Percentiles rank a stretch among this genome's conserved stretches.
These are phyloP conservation scores for Hydrozoanthus tunicans DNA, from an alignment of 64 coral and sea anemone genomes.

Conservation along the genomic window DNA sequence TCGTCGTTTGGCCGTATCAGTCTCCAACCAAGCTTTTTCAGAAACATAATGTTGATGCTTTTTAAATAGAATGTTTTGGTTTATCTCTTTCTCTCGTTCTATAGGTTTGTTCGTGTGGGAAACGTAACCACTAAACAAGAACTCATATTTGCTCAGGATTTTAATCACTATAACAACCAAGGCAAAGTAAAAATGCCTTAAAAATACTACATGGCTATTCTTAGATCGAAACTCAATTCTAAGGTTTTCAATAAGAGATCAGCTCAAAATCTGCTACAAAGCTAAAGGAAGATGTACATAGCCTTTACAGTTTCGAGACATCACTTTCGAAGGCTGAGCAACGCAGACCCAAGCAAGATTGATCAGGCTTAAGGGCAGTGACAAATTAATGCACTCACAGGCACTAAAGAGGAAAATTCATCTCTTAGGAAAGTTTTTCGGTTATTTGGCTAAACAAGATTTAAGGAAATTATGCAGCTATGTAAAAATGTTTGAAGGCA, in stretches of 20 bases:
- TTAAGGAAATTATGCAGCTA: not conserved
- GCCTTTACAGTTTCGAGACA: too few species aligned
- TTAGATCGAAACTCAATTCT: not conserved
- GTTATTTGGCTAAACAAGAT: not conserved
- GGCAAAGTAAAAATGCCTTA: not conserved
- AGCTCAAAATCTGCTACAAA: not conserved
- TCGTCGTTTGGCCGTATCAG: slow-evolving; percentile 1
- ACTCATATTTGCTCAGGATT: slow-evolving; percentile 32
- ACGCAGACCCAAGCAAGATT: not conserved
- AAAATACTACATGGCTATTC: not conserved
- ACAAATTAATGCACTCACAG: slow-evolving; percentile 9
- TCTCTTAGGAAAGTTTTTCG: not conserved
- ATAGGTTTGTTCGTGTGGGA: slow-evolving; percentile 15
- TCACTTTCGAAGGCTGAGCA: not conserved
- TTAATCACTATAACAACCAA: slow-evolving; percentile 55
- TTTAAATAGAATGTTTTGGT: slow-evolving; percentile 50
- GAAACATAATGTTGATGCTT: slow-evolving; percentile 23
- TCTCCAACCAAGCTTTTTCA: not conserved
- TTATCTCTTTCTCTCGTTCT: not conserved
- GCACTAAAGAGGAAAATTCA: not conserved
- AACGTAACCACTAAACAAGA: not conserved
- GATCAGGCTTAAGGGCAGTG: slow-evolving; percentile 24
- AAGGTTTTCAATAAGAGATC: not conserved
- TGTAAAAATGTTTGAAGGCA: not conserved
- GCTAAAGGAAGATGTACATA: not conserved